These are phyloP conservation scores for Dreissena polymorpha DNA, from an alignment of 1,140 invertebrate species.

Conservation along the genomic window DNA sequence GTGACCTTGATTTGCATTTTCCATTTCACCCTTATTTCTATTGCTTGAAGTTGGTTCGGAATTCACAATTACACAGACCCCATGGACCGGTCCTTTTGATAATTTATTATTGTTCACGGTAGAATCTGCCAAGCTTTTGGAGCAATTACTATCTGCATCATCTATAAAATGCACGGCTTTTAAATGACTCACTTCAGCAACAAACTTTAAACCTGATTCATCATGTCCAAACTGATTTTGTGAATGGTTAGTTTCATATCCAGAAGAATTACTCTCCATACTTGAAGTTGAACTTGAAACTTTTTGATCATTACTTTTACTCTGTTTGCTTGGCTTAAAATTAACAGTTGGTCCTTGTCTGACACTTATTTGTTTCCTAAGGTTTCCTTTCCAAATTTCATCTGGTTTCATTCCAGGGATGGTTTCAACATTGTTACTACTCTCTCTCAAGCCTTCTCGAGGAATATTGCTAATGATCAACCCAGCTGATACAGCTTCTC, in stretches of 20 bases:
- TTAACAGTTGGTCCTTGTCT: slow-evolving; percentile 37
- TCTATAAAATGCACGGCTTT: slow-evolving; percentile 29
- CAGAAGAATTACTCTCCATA: slow-evolving; percentile 51
- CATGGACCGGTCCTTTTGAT: too few species aligned
- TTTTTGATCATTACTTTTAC: slow-evolving; percentile 25
- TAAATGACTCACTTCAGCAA: slow-evolving; percentile 38
- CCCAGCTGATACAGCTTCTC: slow-evolving; percentile 91
- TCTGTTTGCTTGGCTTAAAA: slow-evolving; percentile 14
- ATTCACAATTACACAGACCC: background rate
- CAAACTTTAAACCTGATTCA: slow-evolving; percentile 26
- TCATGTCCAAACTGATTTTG: slow-evolving; percentile 26
- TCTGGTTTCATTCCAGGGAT: slow-evolving; percentile 31
- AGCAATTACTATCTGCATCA: background rate
- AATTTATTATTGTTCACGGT: background rate
- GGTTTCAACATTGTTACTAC: slow-evolving; percentile 53
- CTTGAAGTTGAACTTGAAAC: slow-evolving; percentile 50
- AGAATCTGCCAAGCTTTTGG: background rate
- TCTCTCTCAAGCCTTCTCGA: slow-evolving; percentile 70
- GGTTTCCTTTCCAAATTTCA: slow-evolving; percentile 44
- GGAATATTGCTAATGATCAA: slow-evolving; percentile 80
- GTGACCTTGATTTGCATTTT: slow-evolving; percentile 22
- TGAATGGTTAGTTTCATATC: slow-evolving; percentile 52
- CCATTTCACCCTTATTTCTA: background rate
- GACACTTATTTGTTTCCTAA: slow-evolving; percentile 38
- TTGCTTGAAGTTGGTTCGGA: background rate